Evolutionary conservation across 1,140 invertebrate genomes (phyloP).

Genomic region (Ceratina japonica): DNA sequence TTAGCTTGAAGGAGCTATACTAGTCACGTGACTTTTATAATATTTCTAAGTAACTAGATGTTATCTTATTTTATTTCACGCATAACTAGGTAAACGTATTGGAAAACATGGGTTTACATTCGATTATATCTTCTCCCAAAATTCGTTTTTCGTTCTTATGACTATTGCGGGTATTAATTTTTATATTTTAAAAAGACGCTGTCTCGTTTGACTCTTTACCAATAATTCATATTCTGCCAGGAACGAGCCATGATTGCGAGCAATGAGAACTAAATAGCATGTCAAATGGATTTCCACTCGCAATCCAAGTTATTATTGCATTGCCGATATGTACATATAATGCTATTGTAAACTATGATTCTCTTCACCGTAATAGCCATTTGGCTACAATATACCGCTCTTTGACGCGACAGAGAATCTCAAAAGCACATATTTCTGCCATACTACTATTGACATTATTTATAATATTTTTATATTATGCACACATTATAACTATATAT

Average conservation of each 20-base stretch:
- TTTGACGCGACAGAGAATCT: not conserved
- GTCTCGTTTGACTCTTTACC: not conserved
- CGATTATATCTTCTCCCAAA: too few relatives aligned
- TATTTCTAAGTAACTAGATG: too few relatives aligned
- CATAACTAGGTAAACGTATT: too few relatives aligned
- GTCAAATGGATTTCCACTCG: constrained; percentile 13
- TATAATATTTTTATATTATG: too few relatives aligned
- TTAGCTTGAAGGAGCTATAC: too few relatives aligned
- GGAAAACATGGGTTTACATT: too few relatives aligned
- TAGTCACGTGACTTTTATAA: too few relatives aligned
- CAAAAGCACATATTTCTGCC: not conserved
- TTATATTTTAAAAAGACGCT: too few relatives aligned
- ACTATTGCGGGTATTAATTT: too few relatives aligned
- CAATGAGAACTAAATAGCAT: constrained; percentile 17
- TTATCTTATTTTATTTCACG: too few relatives aligned
- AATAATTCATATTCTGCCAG: constrained; percentile 2
- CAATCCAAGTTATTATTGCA: constrained; percentile 13
- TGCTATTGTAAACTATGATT: not conserved
- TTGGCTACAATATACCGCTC: not conserved
- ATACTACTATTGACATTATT: too few relatives aligned
- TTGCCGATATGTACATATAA: not conserved
- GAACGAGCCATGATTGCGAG: not conserved
- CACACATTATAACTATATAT: not conserved
- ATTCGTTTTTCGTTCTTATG: too few relatives aligned
- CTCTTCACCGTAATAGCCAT: not conserved